Base-by-base conservation (phyloP, 2,113 vertebrate genomes). In the Callocephalon fimbriatum region DNA sequence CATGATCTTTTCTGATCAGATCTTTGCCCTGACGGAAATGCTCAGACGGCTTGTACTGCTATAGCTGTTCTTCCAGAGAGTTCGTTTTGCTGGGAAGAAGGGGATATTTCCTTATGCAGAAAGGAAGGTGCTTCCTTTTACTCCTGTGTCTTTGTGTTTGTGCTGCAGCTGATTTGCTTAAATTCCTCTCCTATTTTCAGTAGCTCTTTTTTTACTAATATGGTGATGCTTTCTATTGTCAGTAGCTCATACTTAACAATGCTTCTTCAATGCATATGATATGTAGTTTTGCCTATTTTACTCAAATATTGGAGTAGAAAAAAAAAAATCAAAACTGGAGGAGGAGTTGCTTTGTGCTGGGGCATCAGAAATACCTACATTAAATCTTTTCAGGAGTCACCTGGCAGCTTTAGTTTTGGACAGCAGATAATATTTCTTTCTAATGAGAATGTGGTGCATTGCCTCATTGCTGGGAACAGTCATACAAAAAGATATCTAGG, bases 61-160 rank as follows among this genome's bases (percentile, higher is more conserved):
- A 0, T 44, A 82, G 53, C 74, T 95, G 61, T 47, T 88, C 56
- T 90, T 75, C 53, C 10, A 6, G 29, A 26, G 48, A 19, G 26
- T 47, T 80, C 86, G 80, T 75, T 94, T 87, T 63, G 59, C 56
- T 87, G 77, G 56, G 50, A 89, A 77, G 91, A 45, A 71, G 48
- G 56, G 61, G 38, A 11, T 88, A 71, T 87, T 94, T 95, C 80
- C 95, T 93, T 74, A 8, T 25, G 22, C 90, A n/a, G 31, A 54
- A 23, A 42, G 56, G 56, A 88, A 90, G 56, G 47, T 67, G 66
- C 74, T 93, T 96, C 78, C 77, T 93, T 90, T 88, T 67, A 61
- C 23, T 21, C 42, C 12, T 14, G 0, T 6, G 23, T 38, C 51
- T 89, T 90, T 78, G 61, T 91, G 73, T 92, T 85, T 1, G 5